A percentile compares a stretch with the other conserved stretches of the same genome.
phyloP scores from a whole-genome alignment of 2,888 invertebrate genomes.

The Drosophila yooni region DNA sequence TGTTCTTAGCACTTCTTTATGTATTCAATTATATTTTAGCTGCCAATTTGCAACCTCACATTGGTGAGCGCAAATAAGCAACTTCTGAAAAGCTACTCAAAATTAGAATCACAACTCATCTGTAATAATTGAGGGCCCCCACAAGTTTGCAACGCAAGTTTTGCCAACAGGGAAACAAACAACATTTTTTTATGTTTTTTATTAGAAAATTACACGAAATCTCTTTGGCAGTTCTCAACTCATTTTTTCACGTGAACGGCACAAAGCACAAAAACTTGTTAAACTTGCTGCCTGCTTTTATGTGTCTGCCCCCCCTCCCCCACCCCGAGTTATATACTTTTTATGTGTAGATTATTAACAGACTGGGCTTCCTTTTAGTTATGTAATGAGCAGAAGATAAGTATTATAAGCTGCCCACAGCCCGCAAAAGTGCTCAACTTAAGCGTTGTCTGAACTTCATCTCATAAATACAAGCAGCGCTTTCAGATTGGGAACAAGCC shows the following conservation, averaged over 20 bases:
- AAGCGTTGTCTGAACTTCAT: not conserved
- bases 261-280: constrained; percentile 33
- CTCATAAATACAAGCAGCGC: not conserved
- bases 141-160: constrained; percentile 18
- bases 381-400: constrained; percentile 11
- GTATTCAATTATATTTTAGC: not conserved
- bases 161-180: constrained; percentile 9
- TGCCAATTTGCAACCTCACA: constrained; percentile 2
- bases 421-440: not conserved
- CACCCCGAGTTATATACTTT: not conserved
- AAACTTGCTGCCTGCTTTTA: constrained; percentile 17
- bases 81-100: constrained; percentile 23
- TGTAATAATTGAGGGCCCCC: constrained; percentile 38
- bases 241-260: constrained; percentile 18
- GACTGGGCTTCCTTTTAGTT: constrained; percentile 5
- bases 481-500: not conserved
- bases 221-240: constrained; percentile 31
- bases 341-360: not conserved
- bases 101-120: constrained; percentile 49
- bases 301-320: constrained; percentile 4
- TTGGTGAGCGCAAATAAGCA: not conserved
- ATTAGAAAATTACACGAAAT: constrained; percentile 40
- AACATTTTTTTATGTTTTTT: constrained; percentile 6
- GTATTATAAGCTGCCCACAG: not conserved
- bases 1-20: constrained; percentile 6